Evolutionary conservation across 1,140 invertebrate species (phyloP).

Genomic region (Heterodera schachtii): DNA sequence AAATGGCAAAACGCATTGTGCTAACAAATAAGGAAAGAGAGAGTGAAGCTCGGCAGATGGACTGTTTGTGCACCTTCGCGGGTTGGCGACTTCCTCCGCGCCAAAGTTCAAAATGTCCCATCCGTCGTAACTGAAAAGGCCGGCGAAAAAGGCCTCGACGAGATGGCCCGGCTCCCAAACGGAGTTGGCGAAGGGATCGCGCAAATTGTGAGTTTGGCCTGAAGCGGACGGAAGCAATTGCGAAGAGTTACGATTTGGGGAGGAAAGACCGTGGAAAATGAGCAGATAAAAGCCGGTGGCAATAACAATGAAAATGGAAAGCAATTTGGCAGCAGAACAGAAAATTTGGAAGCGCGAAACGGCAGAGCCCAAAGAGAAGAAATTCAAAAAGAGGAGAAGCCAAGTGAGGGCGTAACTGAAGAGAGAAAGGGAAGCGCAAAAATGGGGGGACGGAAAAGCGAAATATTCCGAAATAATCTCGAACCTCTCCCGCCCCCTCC

Average conservation of each 20-base stretch:
- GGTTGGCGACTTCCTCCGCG: conserved; percentile 55
- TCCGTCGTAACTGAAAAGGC: conserved; percentile 50
- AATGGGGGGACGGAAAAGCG: not conserved
- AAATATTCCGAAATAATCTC: no score
- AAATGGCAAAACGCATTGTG: conserved; percentile 56
- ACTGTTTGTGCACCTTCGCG: conserved; percentile 40
- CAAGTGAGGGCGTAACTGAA: conserved; percentile 32
- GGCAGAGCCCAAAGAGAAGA: conserved; percentile 48
- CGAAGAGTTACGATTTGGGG: not conserved
- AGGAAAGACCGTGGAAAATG: conserved; percentile 39
- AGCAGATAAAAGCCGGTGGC: conserved; percentile 46
- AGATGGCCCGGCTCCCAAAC: conserved; percentile 22
- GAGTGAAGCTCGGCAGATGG: no score
- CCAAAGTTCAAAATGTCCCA: conserved; percentile 61
- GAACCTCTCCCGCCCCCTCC: no score
- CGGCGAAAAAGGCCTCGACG: conserved; percentile 50
- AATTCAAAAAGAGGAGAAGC: conserved; percentile 48
- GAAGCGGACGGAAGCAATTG: conserved; percentile 8
- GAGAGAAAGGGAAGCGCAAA: conserved; percentile 33
- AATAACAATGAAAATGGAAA: conserved; percentile 42
- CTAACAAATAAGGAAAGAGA: conserved; percentile 7
- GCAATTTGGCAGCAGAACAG: conserved; percentile 51
- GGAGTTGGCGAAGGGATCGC: conserved; percentile 47
- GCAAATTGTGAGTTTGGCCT: conserved; percentile 53
- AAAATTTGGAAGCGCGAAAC: conserved; percentile 57